Evolutionary conservation across 2,113 vertebrate species (phyloP), one percentile per base, ranked within the genome.

Genomic region (Acrocephalus kingi): DNA sequence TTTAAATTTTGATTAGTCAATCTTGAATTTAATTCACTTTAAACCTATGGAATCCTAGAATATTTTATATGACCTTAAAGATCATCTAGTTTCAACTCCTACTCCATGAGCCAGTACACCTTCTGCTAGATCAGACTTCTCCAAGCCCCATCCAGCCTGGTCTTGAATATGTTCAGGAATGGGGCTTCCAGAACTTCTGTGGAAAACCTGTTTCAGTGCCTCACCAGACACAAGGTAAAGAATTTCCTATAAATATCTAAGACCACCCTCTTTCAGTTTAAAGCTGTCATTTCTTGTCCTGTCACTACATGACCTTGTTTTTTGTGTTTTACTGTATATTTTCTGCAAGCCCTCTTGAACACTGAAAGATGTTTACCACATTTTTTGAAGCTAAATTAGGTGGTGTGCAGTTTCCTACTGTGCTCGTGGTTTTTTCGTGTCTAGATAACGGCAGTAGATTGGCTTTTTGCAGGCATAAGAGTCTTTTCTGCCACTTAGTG

Each of bases 251-350:
- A 74, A 67, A 59, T 67, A 45, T n/a, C 27, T 73, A 17, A 28
- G 35, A 35, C 35, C 35, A 28, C 3, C 1, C 2, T 37, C 52
- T 74, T 51, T 28, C 45, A 45, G 15, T 81, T 74, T 52, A 46
- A 61, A 74, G 11, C 6, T 0, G 0, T 59, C 20, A 24, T 2
- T 41, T 25, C 27, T n/a, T 28, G 27, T 39, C 9, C 9, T 59
- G 13, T 39, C 61, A 54, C 19, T 67, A 46, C 7, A 25, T 30
- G 12, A 37, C 12, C 15, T n/a, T 17, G 11, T 0, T 4, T 35
- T 84, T 68, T 23, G 12, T 55, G 27, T 49, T 95, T 92, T 66
- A 8, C 13, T 83, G 30, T 28, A 11, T 18, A n/a, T 85, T 76
- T 82, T 49, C 64, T 82, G 30, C 33, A 92, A 87, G 71, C 63